Evolutionary conservation across 2,113 vertebrate species (phyloP).

Genomic region (Stegostoma tigrinum): DNA sequence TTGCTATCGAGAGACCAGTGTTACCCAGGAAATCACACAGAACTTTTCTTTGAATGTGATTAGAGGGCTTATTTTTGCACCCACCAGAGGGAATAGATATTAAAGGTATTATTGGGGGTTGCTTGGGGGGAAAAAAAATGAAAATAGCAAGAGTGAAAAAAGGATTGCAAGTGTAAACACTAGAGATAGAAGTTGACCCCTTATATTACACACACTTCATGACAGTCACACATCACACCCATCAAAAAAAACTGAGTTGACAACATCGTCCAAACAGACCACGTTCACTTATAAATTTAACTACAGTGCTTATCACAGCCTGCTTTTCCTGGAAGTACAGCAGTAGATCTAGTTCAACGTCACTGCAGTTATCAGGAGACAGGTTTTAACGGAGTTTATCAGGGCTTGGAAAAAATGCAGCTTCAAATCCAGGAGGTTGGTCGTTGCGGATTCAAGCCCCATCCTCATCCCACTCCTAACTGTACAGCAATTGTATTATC

Average conservation of each 20-base stretch:
- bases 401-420: neutral
- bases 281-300: neutral
- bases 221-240: neutral
- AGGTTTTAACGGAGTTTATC: neutral
- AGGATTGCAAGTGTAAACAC: neutral
- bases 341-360: neutral
- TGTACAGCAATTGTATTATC: neutral
- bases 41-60: neutral
- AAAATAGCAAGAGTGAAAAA: neutral
- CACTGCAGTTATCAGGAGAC: neutral
- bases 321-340: neutral
- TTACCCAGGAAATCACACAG: neutral
- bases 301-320: neutral
- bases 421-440: neutral
- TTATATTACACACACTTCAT: neutral
- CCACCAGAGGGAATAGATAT: neutral
- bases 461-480: neutral
- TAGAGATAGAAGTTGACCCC: neutral
- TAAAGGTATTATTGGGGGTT: neutral
- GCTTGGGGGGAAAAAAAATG: too few relatives aligned
- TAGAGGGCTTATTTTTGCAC: neutral
- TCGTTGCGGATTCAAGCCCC: neutral
- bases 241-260: neutral
- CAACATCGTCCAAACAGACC: neutral
- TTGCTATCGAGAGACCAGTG: neutral